Evolutionary conservation across 2,888 invertebrate genomes (phyloP).

Genomic region (Hydroisotoma schaefferi): DNA sequence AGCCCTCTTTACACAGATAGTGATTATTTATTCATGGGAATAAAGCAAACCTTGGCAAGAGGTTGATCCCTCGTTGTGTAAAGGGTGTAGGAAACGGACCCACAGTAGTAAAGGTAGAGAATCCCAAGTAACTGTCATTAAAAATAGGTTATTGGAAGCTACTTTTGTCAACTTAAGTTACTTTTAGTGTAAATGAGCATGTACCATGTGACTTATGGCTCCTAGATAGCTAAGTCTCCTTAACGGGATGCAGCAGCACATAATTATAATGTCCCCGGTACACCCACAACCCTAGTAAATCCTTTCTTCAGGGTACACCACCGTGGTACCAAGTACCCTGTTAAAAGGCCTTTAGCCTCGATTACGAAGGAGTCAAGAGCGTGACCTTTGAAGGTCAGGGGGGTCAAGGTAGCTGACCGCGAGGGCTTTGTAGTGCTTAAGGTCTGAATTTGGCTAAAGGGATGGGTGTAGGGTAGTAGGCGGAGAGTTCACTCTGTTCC

Average conservation of each 20-base stretch:
- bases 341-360: too few species aligned
- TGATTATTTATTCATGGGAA: neutral
- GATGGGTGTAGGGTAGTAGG: too few species aligned
- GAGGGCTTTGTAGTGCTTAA: too few species aligned
- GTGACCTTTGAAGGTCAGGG: too few species aligned
- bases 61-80: constrained; percentile 6
- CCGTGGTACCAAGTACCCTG: too few species aligned
- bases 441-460: too few species aligned
- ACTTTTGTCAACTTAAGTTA: too few species aligned
- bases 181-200: neutral
- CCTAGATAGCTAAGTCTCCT: constrained; percentile 27
- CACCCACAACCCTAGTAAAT: neutral
- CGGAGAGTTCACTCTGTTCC: too few species aligned
- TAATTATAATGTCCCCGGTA: constrained; percentile 13
- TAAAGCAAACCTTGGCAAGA: neutral
- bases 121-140: constrained; percentile 23
- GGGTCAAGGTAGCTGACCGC: too few species aligned
- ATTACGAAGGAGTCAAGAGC: too few species aligned
- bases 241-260: constrained; percentile 35
- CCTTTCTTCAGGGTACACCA: too few species aligned
- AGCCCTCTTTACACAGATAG: neutral
- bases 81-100: constrained; percentile 19
- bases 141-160: neutral
- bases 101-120: constrained; percentile 28
- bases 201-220: constrained; percentile 28